Evolutionary conservation across 2,797 vertebrate species (phyloP).

Genomic region (Coccyzus lansbergi): DNA sequence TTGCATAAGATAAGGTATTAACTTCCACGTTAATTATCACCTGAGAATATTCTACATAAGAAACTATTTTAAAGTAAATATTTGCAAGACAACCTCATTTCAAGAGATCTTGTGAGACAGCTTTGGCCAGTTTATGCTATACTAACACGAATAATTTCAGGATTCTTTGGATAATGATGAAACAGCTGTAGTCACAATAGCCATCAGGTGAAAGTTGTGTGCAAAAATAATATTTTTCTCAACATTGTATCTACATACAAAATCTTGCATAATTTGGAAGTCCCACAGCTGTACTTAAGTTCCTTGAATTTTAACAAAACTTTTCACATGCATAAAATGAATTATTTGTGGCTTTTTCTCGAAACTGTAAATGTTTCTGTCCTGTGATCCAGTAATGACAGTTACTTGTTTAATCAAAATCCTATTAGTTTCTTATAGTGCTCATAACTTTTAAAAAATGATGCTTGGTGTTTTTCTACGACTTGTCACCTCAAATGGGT

Average conservation of each 20-base stretch:
- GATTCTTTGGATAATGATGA: not conserved
- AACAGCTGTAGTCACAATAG: not conserved
- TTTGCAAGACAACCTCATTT: not conserved
- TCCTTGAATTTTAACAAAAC: not conserved
- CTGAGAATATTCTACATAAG: not conserved
- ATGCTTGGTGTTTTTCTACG: not conserved
- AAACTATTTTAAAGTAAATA: not conserved
- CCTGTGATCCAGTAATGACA: not conserved
- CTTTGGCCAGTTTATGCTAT: not conserved
- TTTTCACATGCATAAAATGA: not conserved
- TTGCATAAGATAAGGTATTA: not conserved
- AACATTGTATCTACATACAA: not conserved
- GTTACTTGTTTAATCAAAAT: not conserved
- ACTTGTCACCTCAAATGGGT: not conserved
- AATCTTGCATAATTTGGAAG: not conserved
- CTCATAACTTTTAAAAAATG: not conserved
- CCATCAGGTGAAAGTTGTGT: not conserved
- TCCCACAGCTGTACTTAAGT: not conserved
- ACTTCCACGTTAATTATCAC: not conserved
- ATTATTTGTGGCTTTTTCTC: not conserved
- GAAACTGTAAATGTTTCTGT: not conserved
- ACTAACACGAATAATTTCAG: not conserved
- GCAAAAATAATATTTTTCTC: not conserved
- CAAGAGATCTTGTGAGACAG: not conserved
- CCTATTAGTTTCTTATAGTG: not conserved